phyloP scores from a whole-genome alignment of 2,797 vertebrate species.

The Nothura maculosa region DNA sequence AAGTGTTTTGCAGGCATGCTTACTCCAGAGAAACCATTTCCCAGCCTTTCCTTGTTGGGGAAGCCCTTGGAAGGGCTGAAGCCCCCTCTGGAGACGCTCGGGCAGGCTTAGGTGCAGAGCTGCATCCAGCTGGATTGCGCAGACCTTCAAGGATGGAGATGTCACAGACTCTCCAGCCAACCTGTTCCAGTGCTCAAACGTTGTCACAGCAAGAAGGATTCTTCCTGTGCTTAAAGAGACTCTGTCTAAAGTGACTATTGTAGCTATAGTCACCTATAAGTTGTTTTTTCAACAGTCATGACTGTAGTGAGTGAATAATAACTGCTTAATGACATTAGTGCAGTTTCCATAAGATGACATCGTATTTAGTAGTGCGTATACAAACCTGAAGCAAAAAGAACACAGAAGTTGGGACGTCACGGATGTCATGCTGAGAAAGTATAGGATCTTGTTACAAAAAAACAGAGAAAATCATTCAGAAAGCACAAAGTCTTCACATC shows the following conservation, averaged over 20 bases:
- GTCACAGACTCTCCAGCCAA: not conserved
- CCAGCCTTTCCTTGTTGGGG: fast-evolving
- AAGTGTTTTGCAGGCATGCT: not conserved
- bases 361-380: not conserved
- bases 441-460: not conserved
- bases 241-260: not conserved
- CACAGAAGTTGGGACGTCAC: not conserved
- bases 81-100: not conserved
- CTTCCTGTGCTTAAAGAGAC: not conserved
- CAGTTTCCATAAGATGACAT: not conserved
- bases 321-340: not conserved
- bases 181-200: fast-evolving
- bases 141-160: fast-evolving
- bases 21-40: not conserved
- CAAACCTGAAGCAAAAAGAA: not conserved
- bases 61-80: not conserved
- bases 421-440: not conserved
- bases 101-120: not conserved
- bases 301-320: not conserved
- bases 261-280: not conserved
- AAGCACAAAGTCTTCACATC: not conserved
- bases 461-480: not conserved
- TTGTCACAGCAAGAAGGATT: fast-evolving
- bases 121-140: fast-evolving
- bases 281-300: not conserved